These are phyloP conservation scores for Apotomis capreana DNA, from an alignment of 2,888 invertebrate genomes.

Conservation along the genomic window DNA sequence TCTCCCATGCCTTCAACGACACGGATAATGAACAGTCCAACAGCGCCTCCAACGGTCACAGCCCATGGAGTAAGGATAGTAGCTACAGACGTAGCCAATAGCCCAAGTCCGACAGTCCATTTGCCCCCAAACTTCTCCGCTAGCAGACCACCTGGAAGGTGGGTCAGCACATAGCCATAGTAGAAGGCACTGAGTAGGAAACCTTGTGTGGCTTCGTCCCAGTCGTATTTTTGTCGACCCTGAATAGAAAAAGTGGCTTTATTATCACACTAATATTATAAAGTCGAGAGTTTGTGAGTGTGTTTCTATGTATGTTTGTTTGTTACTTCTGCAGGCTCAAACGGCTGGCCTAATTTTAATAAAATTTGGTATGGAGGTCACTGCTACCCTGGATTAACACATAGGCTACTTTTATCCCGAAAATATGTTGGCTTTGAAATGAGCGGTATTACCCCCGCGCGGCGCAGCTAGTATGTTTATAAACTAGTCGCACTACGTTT, in stretches of 20 bases:
- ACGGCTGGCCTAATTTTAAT: too few relatives aligned
- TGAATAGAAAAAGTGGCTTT: conserved; percentile 44
- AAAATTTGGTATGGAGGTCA: too few relatives aligned
- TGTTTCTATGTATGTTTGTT: too few relatives aligned
- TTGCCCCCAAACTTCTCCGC: conserved; percentile 93
- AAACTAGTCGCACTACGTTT: too few relatives aligned
- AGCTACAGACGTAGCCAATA: conserved; percentile 90
- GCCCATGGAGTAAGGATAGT: conserved; percentile 90
- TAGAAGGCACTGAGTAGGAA: conserved; percentile 91
- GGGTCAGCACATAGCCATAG: conserved; percentile 92
- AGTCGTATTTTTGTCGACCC: conserved; percentile 81
- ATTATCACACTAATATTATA: background rate
- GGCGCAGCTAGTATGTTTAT: too few relatives aligned
- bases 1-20: conserved; percentile 85
- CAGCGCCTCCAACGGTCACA: conserved; percentile 82
- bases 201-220: conserved; percentile 88
- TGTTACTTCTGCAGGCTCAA: too few relatives aligned
- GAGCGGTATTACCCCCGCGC: too few relatives aligned
- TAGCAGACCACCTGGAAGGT: conserved; percentile 91
- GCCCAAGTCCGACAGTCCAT: conserved; percentile 90
- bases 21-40: conserved; percentile 81
- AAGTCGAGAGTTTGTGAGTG: too few relatives aligned
- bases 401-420: too few relatives aligned
- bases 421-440: too few relatives aligned
- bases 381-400: too few relatives aligned